Evolutionary conservation across 2,797 vertebrate genomes (phyloP).

Genomic region (Sebastes paucispinis): DNA sequence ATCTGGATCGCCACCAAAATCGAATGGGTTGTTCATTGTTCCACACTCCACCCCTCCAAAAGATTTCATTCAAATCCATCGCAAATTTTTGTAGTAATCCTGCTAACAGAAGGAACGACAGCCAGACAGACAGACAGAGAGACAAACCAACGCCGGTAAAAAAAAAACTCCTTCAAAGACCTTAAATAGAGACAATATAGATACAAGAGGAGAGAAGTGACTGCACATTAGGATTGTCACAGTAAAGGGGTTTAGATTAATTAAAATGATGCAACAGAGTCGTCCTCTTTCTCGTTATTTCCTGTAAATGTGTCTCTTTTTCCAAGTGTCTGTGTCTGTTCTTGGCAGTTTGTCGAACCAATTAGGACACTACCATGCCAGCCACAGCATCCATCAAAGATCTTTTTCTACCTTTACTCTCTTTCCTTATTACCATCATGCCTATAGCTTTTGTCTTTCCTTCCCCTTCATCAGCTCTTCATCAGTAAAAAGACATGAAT

Average conservation of each 20-base stretch:
- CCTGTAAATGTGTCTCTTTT: neutral
- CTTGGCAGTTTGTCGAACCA: conserved; percentile 19
- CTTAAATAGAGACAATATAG: neutral
- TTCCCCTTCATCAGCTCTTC: neutral
- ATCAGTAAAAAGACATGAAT: conserved; percentile 37
- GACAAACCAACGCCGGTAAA: too few relatives aligned
- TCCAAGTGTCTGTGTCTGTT: conserved; percentile 10
- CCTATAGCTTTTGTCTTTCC: neutral
- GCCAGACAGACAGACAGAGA: too few relatives aligned
- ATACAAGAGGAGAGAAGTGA: neutral
- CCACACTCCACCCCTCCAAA: too few relatives aligned
- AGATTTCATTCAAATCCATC: too few relatives aligned
- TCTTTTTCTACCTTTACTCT: neutral
- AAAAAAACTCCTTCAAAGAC: too few relatives aligned
- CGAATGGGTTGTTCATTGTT: too few relatives aligned
- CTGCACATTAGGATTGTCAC: neutral
- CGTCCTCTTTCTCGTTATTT: neutral
- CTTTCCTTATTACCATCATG: neutral
- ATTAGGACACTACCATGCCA: conserved; percentile 24
- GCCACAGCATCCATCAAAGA: conserved; percentile 13
- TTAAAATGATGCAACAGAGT: too few relatives aligned
- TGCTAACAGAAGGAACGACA: too few relatives aligned
- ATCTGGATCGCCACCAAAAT: too few relatives aligned
- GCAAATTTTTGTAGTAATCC: too few relatives aligned
- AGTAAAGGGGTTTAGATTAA: neutral